Base-by-base conservation (phyloP, 2,797 vertebrate species). In the Malacoctenus gilli region DNA sequence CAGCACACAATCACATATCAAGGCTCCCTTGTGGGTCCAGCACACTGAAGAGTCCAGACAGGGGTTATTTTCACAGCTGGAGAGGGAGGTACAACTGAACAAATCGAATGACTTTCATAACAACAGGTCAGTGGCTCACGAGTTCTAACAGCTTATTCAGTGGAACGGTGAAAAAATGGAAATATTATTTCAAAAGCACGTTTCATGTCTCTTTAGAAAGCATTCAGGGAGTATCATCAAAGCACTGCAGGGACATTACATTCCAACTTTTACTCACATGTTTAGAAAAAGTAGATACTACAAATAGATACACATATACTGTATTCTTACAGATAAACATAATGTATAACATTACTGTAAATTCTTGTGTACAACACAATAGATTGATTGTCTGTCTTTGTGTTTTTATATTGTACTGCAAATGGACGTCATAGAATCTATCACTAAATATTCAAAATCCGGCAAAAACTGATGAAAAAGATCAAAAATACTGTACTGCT, bases 341-440 rank as follows among this genome's bases (percentile, higher is more conserved):
- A 87, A 86, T 89, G 79, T 83, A 89, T 85, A 80, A 81, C 72
- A 85, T 87, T 86, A 85, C 70, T 76, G 39, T 62, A 77, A 55
- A 75, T 51, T 80, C 30, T 80, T 77, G 75, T 82, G 72, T 80
- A 69, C 52, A 85, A 85, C 84, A 83, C 79, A 82, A 84, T 47
- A 64, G 22, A 56, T 25, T 62, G 71, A 20, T 54, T 35, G 19
- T 43, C 22, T 52, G 46, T 44, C 42, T 61, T 18, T 42, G 22
- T 22, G 36, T 32, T 38, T 52, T 70, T 64, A n/a, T 32, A 68
- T 51, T 38, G 41, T 21, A 57, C 18, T 60, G 32, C 13, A 5
- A 65, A 49, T 22, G 58, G 4, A 68, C 20, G 58, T 42, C 10
- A 52, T 44, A 1, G 3, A 48, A 56, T 46, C 19, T 31, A 14